Evolutionary conservation across 92 coral and sea anemone species (phyloP).

Genomic region (Hydrozoanthus gracilis): DNA sequence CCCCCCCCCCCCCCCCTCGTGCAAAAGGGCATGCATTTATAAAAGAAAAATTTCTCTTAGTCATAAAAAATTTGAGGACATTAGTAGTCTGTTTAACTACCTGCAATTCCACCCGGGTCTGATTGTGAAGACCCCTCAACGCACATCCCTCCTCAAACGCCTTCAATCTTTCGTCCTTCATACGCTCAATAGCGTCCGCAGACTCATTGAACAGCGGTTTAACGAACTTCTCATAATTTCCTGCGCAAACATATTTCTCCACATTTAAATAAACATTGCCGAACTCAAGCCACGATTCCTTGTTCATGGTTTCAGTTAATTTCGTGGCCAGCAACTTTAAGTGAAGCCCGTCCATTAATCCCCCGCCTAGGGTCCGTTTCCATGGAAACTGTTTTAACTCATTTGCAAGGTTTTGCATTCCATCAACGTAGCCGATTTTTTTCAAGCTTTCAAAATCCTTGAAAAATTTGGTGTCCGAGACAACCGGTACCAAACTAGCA

Average conservation of each 20-base stretch:
- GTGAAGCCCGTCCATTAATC: conserved; percentile 57
- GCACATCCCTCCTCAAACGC: conserved; percentile 53
- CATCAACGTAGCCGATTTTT: conserved; percentile 38
- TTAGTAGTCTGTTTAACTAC: background rate
- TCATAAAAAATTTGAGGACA: background rate
- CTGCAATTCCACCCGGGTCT: conserved; percentile 38
- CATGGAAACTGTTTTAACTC: conserved; percentile 28
- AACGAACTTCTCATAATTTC: conserved; percentile 41
- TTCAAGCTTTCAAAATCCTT: conserved; percentile 42
- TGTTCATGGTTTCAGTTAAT: conserved; percentile 46
- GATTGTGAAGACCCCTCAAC: conserved; percentile 40
- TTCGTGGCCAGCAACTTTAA: conserved; percentile 54
- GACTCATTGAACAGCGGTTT: conserved; percentile 34
- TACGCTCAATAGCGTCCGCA: conserved; percentile 17
- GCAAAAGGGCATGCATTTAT: too few species aligned
- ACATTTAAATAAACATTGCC: conserved; percentile 58
- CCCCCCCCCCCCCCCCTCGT: too few species aligned
- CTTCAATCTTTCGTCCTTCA: conserved; percentile 18
- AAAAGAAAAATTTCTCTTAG: too few species aligned
- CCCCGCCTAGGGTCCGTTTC: conserved; percentile 53
- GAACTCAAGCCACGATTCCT: conserved; percentile 50
- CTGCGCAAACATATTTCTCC: conserved; percentile 56
- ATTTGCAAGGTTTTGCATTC: conserved; percentile 30
- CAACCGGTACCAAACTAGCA: conserved; percentile 45
- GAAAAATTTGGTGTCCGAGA: conserved; percentile 33